Percentiles rank a stretch among this genome's conserved stretches.
Conservation (phyloP, 2,797 vertebrate species). For the Delichon dasypus region DNA sequence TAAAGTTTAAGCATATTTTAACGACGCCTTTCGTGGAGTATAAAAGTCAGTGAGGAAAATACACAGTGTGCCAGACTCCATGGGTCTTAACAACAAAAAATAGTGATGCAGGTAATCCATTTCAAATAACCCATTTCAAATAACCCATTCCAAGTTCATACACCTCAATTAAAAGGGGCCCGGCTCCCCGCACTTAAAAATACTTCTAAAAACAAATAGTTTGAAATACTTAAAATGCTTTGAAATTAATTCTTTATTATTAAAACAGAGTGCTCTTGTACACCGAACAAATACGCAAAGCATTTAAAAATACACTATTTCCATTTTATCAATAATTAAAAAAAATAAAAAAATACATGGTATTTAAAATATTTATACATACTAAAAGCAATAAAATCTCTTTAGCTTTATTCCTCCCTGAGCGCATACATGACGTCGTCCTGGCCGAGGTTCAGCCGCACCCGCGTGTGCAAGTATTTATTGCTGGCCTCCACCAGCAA, state of each 20-base stretch:
- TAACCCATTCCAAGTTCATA: neutral
- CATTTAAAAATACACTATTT: neutral
- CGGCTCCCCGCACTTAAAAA: neutral
- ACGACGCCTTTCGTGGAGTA: neutral
- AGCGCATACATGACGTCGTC: conserved; percentile 89
- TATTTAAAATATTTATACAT: conserved; percentile 26
- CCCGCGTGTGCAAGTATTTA: conserved; percentile 84
- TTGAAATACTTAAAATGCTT: neutral
- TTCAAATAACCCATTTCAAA: neutral
- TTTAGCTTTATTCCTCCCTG: conserved; percentile 75
- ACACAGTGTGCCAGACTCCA: fast-evolving
- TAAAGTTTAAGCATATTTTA: neutral
- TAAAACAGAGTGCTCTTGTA: neutral
- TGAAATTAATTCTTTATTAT: conserved; percentile 3
- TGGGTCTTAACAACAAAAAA: neutral
- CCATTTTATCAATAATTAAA: neutral
- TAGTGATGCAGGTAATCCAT: neutral
- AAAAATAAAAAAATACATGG: neutral
- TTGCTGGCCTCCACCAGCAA: conserved; percentile 87
- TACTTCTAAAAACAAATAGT: neutral
- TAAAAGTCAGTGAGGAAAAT: neutral
- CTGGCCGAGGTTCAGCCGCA: conserved; percentile 92
- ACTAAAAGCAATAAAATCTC: neutral
- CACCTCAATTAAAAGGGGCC: neutral
- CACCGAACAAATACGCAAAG: neutral